Evolutionary conservation across 2,797 vertebrate genomes (phyloP).

Genomic region (Gambusia yucatana): DNA sequence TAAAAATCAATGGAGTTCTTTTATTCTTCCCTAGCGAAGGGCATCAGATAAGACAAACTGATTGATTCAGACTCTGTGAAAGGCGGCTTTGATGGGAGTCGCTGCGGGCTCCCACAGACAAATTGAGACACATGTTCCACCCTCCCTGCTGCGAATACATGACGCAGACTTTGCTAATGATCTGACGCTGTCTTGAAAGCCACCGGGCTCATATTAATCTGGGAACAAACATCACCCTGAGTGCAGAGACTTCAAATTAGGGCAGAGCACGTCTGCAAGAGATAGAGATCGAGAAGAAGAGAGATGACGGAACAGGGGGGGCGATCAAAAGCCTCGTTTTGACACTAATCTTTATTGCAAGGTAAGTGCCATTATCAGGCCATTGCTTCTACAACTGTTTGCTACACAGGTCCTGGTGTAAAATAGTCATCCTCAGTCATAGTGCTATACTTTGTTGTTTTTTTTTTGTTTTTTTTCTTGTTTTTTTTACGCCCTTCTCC

Average conservation of each 20-base stretch:
- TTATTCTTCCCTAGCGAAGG: slow-evolving; percentile 51
- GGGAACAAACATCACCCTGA: slow-evolving; percentile 63
- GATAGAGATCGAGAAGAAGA: not conserved
- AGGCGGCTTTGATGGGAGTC: slow-evolving; percentile 56
- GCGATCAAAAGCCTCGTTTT: slow-evolving; percentile 19
- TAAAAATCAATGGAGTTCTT: slow-evolving; percentile 48
- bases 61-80: slow-evolving; percentile 61
- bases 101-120: slow-evolving; percentile 63
- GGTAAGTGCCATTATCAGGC: slow-evolving; percentile 6
- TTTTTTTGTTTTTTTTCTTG: too few species aligned
- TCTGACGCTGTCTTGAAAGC: slow-evolving; percentile 63
- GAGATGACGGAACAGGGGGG: not conserved
- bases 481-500: too few species aligned
- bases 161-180: slow-evolving; percentile 62
- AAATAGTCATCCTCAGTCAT: slow-evolving; percentile 48
- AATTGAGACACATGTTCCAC: slow-evolving; percentile 66
- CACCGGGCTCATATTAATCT: slow-evolving; percentile 61
- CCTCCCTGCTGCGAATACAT: slow-evolving; percentile 61
- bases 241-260: slow-evolving; percentile 48
- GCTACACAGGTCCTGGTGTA: slow-evolving; percentile 38
- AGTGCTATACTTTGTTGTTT: slow-evolving; percentile 4
- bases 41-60: slow-evolving; percentile 66
- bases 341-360: slow-evolving; percentile 20
- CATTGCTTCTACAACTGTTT: slow-evolving; percentile 22
- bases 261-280: slow-evolving; percentile 17